Percentiles rank a stretch among this genome's conserved stretches.
Conservation (phyloP, 2,113 vertebrate genomes). For the Callopanchax toddi region DNA sequence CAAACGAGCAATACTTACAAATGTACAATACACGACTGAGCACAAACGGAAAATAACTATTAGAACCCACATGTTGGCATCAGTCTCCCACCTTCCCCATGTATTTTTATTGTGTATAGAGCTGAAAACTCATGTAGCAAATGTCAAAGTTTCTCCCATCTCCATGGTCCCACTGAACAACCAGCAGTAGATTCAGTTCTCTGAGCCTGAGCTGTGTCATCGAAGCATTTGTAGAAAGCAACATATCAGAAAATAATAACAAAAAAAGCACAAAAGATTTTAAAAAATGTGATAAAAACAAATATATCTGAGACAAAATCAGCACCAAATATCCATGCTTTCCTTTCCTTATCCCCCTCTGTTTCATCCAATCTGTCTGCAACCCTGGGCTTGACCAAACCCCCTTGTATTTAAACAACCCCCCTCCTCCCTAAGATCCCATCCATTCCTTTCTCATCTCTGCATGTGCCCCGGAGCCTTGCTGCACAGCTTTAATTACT, state of each 20-base stretch:
- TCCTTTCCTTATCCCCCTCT: conserved; percentile 62
- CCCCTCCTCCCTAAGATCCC: conserved; percentile 25
- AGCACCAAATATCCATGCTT: conserved; percentile 66
- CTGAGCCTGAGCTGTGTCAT: conserved; percentile 71
- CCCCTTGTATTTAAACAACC: conserved; percentile 43
- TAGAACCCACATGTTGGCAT: conserved; percentile 46
- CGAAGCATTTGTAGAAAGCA: conserved; percentile 61
- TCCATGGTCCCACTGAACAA: conserved; percentile 72
- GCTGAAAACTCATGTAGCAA: conserved; percentile 66
- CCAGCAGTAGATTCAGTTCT: conserved; percentile 85
- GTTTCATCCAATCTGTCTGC: conserved; percentile 76
- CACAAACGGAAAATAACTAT: conserved; percentile 69
- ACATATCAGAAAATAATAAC: conserved; percentile 42
- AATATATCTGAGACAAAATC: conserved; percentile 56
- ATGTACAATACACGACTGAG: conserved; percentile 64
- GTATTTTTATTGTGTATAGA: conserved; percentile 64
- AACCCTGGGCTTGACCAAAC: conserved; percentile 81
- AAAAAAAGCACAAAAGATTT: conserved; percentile 60
- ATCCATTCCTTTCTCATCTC: conserved; percentile 52
- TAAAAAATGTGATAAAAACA: conserved; percentile 39
- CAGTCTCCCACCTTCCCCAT: conserved; percentile 38
- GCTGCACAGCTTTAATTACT: conserved; percentile 80
- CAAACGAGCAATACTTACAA: conserved; percentile 67
- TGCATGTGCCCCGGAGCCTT: conserved; percentile 84
- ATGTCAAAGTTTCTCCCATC: conserved; percentile 48